phyloP scores from a whole-genome alignment of 2,797 vertebrate genomes.

The Amazona ochrocephala region DNA sequence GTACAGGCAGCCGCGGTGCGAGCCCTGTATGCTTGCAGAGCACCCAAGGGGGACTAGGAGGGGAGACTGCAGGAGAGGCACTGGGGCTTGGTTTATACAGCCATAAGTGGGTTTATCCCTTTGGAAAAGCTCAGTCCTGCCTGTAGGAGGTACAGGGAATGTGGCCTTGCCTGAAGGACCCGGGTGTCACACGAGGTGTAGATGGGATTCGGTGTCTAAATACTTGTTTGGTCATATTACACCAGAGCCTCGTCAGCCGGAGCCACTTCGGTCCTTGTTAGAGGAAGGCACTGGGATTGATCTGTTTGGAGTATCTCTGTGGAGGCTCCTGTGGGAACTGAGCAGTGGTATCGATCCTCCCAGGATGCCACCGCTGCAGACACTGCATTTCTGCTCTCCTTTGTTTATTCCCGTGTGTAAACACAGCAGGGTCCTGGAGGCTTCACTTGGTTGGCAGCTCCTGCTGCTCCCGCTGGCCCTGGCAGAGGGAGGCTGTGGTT shows the following conservation, averaged over 20 bases:
- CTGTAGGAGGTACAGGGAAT: background rate
- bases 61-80: background rate
- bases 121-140: background rate
- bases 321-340: accelerated
- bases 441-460: background rate
- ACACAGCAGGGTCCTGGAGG: background rate
- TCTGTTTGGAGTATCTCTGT: background rate
- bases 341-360: background rate
- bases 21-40: background rate
- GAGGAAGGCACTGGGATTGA: background rate
- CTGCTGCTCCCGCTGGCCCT: accelerated
- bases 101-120: background rate
- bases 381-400: accelerated
- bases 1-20: conserved; percentile 63
- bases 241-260: background rate
- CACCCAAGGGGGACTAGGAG: background rate
- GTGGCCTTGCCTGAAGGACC: background rate
- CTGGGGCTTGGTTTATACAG: background rate
- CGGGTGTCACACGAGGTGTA: background rate
- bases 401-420: background rate
- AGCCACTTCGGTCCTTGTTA: background rate
- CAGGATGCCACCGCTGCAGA: accelerated
- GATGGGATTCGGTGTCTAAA: background rate
- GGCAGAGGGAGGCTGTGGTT: background rate
- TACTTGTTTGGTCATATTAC: background rate